phyloP scores from a whole-genome alignment of 2,797 vertebrate genomes.

The Sebastes taczanowskii region DNA sequence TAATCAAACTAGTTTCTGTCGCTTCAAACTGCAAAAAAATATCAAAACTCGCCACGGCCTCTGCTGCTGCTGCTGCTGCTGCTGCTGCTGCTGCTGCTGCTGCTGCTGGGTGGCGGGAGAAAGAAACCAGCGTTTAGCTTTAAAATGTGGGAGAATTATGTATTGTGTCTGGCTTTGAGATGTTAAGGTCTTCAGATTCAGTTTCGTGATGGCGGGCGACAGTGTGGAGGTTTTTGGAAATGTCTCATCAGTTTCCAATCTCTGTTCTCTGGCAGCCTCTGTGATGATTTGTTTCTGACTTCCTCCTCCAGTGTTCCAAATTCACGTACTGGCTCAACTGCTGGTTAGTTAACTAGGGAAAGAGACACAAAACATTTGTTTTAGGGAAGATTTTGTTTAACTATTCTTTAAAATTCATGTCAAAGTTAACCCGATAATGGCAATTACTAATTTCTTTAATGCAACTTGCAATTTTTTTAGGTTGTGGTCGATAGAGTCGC shows the following conservation, averaged over 20 bases:
- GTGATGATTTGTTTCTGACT: background rate
- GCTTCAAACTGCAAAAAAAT: background rate
- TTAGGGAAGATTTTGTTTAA: too few relatives aligned
- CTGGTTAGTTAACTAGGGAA: background rate
- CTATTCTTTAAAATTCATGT: too few relatives aligned
- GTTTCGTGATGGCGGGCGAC: background rate
- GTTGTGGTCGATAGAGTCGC: too few relatives aligned
- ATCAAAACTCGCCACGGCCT: background rate
- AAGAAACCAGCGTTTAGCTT: background rate
- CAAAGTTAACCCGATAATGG: too few relatives aligned
- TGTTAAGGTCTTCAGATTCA: background rate
- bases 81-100: too few relatives aligned
- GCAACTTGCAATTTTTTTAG: too few relatives aligned
- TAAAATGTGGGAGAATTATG: constrained; percentile 13
- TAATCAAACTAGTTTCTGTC: background rate
- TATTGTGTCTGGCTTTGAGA: background rate
- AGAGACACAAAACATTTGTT: too few relatives aligned
- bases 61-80: too few relatives aligned
- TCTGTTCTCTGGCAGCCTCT: background rate
- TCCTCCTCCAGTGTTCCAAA: background rate
- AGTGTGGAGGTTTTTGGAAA: constrained; percentile 11
- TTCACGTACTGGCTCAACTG: background rate
- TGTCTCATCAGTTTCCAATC: constrained; percentile 21
- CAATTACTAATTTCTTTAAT: too few relatives aligned
- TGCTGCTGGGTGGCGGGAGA: background rate